These are phyloP conservation scores for Tineola bisselliella DNA, from an alignment of 2,888 invertebrate genomes.

Conservation along the genomic window DNA sequence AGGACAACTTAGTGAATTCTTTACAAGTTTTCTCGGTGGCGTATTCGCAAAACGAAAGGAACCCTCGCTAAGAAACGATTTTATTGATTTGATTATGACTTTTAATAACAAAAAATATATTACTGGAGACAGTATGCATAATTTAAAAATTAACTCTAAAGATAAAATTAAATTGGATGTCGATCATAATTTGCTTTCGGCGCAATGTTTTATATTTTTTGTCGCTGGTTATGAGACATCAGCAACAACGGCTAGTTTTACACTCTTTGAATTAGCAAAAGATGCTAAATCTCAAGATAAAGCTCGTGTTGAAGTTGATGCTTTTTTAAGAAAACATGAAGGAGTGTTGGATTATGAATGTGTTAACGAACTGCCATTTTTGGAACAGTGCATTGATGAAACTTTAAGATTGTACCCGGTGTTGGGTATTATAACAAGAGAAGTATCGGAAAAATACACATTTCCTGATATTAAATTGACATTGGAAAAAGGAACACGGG, in stretches of 20 bases:
- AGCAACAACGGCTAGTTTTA: constrained; percentile 49
- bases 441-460: constrained; percentile 11
- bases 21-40: constrained; percentile 5
- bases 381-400: constrained; percentile 15
- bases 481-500: constrained; percentile 16
- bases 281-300: constrained; percentile 48
- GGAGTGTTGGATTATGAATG: constrained; percentile 50
- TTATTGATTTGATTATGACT: constrained; percentile 19
- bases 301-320: constrained; percentile 42
- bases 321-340: constrained; percentile 32
- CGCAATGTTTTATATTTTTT: constrained; percentile 63
- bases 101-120: constrained; percentile 19
- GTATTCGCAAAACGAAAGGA: constrained; percentile 16
- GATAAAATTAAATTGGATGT: constrained; percentile 29
- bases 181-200: constrained; percentile 48
- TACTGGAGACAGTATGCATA: constrained; percentile 18
- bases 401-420: constrained; percentile 13
- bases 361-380: constrained; percentile 20
- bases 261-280: constrained; percentile 53
- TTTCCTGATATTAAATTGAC: background rate
- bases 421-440: constrained; percentile 7
- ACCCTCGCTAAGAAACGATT: constrained; percentile 19
- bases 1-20: constrained; percentile 3
- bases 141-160: constrained; percentile 17
- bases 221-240: constrained; percentile 65